Percentiles rank a stretch among this genome's conserved stretches.
Evolutionary conservation across 2,888 invertebrate species (phyloP).

Genomic region (Acrobasis suavella): DNA sequence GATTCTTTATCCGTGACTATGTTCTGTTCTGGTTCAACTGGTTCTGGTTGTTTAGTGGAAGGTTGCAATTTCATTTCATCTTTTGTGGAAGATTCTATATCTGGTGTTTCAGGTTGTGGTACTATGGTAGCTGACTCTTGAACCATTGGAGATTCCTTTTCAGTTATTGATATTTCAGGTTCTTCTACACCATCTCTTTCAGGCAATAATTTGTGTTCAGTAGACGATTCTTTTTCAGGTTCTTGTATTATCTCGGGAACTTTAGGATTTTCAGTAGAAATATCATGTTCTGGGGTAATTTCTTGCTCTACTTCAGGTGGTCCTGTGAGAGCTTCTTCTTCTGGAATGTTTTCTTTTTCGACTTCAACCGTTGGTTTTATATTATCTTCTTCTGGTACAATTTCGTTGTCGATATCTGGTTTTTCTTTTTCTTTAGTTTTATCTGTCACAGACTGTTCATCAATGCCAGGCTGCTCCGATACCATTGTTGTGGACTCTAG

Average conservation of each 20-base stretch:
- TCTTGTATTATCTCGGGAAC: conserved; percentile 2
- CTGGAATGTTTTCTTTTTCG: conserved; percentile 25
- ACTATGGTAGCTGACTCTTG: conserved; percentile 17
- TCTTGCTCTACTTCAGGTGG: conserved; percentile 2
- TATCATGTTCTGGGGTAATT: neutral
- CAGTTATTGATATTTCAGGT: neutral
- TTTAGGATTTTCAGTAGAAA: neutral
- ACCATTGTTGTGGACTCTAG: conserved; percentile 21
- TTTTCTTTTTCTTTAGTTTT: conserved; percentile 16
- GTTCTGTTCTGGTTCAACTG: neutral
- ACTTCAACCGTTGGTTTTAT: conserved; percentile 12
- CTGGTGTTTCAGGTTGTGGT: conserved; percentile 22
- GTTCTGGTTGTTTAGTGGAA: conserved; percentile 4
- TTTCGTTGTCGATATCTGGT: conserved; percentile 24
- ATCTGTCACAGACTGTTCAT: conserved; percentile 6
- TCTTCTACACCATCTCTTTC: neutral
- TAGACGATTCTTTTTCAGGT: conserved; percentile 5
- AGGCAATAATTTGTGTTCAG: conserved; percentile 3
- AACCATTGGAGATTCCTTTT: neutral
- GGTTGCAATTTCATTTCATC: neutral
- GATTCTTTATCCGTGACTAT: neutral
- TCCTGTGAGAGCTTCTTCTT: conserved; percentile 4
- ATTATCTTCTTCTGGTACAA: conserved; percentile 23
- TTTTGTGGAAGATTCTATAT: neutral
- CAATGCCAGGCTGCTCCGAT: neutral